Base-by-base conservation (phyloP, 2,888 invertebrate genomes). In the Caenorhabditis sulstoni region DNA sequence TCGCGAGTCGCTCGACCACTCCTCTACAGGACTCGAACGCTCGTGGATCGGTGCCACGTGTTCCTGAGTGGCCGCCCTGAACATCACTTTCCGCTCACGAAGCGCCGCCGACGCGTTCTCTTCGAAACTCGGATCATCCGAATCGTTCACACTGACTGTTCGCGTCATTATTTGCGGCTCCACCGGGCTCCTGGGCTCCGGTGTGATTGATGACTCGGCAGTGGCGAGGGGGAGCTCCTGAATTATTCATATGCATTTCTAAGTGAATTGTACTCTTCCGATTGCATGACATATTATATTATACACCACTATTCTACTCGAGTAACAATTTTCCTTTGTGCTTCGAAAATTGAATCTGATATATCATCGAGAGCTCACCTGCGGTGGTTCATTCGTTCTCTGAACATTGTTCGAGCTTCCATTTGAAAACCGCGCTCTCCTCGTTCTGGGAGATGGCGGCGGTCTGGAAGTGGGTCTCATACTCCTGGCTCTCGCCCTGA, bases 1-100 rank as follows among this genome's bases (percentile, higher is more conserved):
- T 35, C 84, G 41, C 11, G 84, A 84, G 53, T 84, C 86, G 57
- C 81, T 82, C 1, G 83, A 84, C 86, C 86, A 86, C 62, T 85
- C 85, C 71, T 86, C 85, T 0, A 85, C 85, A 0, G 85, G 86
- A 39, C 79, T 79, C 9, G 83, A 84, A 22, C 84, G 23, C 47
- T 85, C 85, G 41, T 79, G 80, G 14, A 85, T 65, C 20, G 83
- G 83, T 0, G 80, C 75, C 0, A 59, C 71, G 35, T 75, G 75
- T 29, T 78, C 81, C 74, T 78, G 66, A 5, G 77, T 74, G 7
- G 74, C 68, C 9, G 73, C 64, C 62, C 81, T 81, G 61, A 80
- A 82, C 81, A 81, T 82, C 3, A 80, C 82, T 64, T 77, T 81
- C 14, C 71, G 29, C 29, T 80, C 81, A n/a, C 80, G 59, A 9